Conservation (phyloP, 1,140 invertebrate species). For the Bombyx mandarina region DNA sequence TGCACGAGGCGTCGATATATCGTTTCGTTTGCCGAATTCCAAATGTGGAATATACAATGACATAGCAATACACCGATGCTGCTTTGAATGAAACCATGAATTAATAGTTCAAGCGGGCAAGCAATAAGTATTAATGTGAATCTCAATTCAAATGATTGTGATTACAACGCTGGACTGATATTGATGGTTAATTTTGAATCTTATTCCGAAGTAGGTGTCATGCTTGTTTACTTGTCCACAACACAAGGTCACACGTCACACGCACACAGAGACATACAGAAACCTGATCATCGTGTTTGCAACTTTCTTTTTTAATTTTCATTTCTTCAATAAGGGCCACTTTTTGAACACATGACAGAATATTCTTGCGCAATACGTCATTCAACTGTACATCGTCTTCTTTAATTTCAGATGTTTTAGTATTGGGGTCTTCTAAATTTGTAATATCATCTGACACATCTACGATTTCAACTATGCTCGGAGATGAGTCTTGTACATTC, state of each 20-base stretch:
- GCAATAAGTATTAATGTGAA: too few relatives aligned
- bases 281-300: constrained; percentile 41
- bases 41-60: too few relatives aligned
- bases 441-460: constrained; percentile 4
- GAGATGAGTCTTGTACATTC: constrained; percentile 3
- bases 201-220: constrained; percentile 11
- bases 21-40: too few relatives aligned
- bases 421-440: constrained; percentile 13
- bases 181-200: too few relatives aligned
- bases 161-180: too few relatives aligned
- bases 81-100: too few relatives aligned
- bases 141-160: too few relatives aligned
- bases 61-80: too few relatives aligned
- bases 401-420: constrained; percentile 18
- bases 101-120: too few relatives aligned
- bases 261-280: constrained; percentile 31
- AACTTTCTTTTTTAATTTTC: constrained; percentile 46
- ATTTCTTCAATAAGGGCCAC: constrained; percentile 56
- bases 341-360: constrained; percentile 60
- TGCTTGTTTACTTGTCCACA: constrained; percentile 32
- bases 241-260: constrained; percentile 42
- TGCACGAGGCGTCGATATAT: too few relatives aligned
- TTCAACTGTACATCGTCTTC: constrained; percentile 48
- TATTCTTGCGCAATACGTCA: constrained; percentile 54
- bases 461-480: constrained; percentile 8